Evolutionary conservation across 2,797 vertebrate genomes (phyloP).

Genomic region (Sebastes steindachneri): DNA sequence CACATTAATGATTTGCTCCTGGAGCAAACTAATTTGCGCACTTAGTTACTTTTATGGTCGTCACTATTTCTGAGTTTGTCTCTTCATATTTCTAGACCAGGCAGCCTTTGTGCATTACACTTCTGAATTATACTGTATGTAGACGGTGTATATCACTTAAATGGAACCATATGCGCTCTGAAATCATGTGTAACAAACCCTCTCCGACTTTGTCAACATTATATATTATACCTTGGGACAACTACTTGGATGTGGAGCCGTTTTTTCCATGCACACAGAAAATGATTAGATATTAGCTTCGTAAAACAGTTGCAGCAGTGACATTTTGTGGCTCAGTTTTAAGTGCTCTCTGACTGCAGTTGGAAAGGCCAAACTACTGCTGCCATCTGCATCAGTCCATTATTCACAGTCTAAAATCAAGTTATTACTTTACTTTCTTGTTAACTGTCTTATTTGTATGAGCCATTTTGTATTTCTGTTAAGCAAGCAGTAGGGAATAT

Average conservation of each 20-base stretch:
- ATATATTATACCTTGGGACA: not conserved
- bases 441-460: constrained; percentile 8
- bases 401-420: not conserved
- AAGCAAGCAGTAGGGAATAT: constrained; percentile 1
- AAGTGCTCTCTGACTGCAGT: not conserved
- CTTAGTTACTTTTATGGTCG: not conserved
- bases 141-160: not conserved
- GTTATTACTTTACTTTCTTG: not conserved
- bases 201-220: not conserved
- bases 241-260: not conserved
- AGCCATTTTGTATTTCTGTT: constrained; percentile 12
- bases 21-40: not conserved
- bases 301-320: not conserved
- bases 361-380: not conserved
- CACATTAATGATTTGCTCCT: constrained; percentile 32
- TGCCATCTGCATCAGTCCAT: not conserved
- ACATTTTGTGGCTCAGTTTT: not conserved
- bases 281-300: not conserved
- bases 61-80: not conserved
- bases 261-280: not conserved
- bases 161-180: not conserved
- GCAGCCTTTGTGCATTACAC: not conserved
- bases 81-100: not conserved
- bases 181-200: not conserved
- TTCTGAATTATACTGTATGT: not conserved